phyloP scores from a whole-genome alignment of 2,888 invertebrate species.

The Hartigia nigra region DNA sequence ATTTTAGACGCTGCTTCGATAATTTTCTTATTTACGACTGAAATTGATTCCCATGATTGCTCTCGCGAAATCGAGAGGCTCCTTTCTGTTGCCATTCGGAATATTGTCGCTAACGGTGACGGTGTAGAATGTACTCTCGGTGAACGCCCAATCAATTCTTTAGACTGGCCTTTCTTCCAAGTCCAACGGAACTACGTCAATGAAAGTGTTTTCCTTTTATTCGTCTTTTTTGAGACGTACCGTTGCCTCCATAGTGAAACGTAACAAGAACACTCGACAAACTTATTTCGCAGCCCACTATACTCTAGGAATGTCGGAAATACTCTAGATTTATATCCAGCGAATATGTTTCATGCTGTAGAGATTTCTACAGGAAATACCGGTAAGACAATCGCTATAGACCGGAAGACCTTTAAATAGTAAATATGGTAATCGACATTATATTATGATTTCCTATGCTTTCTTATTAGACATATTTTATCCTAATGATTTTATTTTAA shows the following conservation, averaged over 20 bases:
- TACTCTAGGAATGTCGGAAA: not conserved
- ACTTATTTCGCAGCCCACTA: not conserved
- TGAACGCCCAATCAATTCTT: conserved; percentile 29
- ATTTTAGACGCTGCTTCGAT: not conserved
- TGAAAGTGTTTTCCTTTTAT: conserved; percentile 39
- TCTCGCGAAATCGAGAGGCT: not conserved
- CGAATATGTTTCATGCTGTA: not conserved
- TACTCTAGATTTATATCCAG: not conserved
- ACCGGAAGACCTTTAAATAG: not conserved
- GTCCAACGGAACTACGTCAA: conserved; percentile 4
- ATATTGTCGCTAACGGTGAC: not conserved
- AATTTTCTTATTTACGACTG: not conserved
- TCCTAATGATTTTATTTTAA: not conserved
- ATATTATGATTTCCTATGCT: not conserved
- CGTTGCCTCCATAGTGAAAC: conserved; percentile 13
- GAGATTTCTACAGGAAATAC: not conserved
- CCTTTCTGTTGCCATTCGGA: not conserved
- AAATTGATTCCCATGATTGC: not conserved
- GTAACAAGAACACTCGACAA: conserved; percentile 8
- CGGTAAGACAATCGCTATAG: not conserved
- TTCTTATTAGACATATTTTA: not conserved
- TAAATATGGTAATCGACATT: not conserved
- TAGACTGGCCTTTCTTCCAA: not conserved
- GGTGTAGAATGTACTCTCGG: conserved; percentile 7
- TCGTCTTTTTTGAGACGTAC: conserved; percentile 12